phyloP scores from a whole-genome alignment of 2,797 vertebrate genomes.

The Sternotherus odoratus region DNA sequence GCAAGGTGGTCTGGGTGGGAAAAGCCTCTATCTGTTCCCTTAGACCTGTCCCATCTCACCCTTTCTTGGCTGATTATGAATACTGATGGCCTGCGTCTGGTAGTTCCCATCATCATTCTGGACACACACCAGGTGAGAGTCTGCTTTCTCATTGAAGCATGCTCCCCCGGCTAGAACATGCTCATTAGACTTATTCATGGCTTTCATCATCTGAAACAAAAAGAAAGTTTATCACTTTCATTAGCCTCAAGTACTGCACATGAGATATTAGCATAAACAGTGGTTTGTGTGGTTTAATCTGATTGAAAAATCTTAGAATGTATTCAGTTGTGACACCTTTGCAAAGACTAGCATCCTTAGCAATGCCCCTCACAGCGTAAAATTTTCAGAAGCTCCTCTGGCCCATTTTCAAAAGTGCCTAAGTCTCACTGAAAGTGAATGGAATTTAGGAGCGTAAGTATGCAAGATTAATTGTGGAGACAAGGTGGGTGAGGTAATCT shows the following conservation, averaged over 20 bases:
- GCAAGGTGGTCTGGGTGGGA: background rate
- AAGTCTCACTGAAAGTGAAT: no score
- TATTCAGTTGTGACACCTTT: background rate
- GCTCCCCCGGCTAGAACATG: slow-evolving; percentile 97
- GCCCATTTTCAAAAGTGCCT: no score
- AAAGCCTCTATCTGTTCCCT: background rate
- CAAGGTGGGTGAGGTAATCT: background rate
- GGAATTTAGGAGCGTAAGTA: no score
- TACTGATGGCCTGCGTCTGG: slow-evolving; percentile 99
- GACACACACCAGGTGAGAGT: slow-evolving; percentile 97
- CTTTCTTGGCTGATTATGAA: slow-evolving; percentile 97
- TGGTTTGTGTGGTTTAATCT: background rate
- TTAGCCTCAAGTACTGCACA: background rate
- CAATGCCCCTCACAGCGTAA: background rate
- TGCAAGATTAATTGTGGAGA: background rate
- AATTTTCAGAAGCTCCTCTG: background rate
- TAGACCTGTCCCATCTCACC: slow-evolving; percentile 77
- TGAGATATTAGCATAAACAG: background rate
- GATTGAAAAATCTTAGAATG: background rate
- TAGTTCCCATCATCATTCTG: slow-evolving; percentile 99
- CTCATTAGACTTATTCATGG: slow-evolving; percentile 99
- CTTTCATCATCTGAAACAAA: slow-evolving; percentile 95
- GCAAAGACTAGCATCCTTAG: slow-evolving; percentile 9
- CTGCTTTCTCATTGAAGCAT: slow-evolving; percentile 95
- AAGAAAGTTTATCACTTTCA: background rate